Percentiles rank a stretch among this genome's conserved stretches.
phyloP scores from a whole-genome alignment of 1,140 invertebrate genomes.

The Polypedilum pembai region DNA sequence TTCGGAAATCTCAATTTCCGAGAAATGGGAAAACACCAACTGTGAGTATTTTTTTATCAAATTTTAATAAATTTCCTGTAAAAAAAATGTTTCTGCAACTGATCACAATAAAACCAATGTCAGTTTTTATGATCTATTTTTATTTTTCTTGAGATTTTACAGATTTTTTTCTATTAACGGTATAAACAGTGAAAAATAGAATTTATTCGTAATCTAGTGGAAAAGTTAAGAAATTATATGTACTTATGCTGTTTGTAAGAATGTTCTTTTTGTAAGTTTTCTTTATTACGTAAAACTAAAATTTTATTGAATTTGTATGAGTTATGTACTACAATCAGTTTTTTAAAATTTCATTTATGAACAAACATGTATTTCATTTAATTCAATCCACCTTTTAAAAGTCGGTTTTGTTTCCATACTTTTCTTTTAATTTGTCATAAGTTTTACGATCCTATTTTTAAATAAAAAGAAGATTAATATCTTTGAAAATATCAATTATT shows the following conservation, averaged over 20 bases:
- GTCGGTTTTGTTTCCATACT: background rate
- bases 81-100: no score
- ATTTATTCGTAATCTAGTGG: background rate
- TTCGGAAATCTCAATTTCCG: no score
- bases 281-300: background rate
- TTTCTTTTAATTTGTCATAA: slow-evolving; percentile 22
- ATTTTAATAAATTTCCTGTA: no score
- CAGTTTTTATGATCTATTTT: no score
- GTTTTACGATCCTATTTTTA: background rate
- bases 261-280: background rate
- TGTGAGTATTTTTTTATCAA: no score
- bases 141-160: no score
- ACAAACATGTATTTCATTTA: background rate
- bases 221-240: background rate
- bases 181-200: slow-evolving; percentile 7
- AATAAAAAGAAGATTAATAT: background rate
- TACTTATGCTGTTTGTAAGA: background rate
- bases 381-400: background rate
- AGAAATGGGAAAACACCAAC: no score
- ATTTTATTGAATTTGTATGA: background rate
- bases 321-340: background rate
- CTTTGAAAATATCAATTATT: no score
- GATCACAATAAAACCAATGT: no score
- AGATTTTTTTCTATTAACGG: background rate
- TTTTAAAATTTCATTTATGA: background rate